phyloP scores from a whole-genome alignment of 64 coral and sea anemone genomes.

The Dendrophyllia cribrosa region DNA sequence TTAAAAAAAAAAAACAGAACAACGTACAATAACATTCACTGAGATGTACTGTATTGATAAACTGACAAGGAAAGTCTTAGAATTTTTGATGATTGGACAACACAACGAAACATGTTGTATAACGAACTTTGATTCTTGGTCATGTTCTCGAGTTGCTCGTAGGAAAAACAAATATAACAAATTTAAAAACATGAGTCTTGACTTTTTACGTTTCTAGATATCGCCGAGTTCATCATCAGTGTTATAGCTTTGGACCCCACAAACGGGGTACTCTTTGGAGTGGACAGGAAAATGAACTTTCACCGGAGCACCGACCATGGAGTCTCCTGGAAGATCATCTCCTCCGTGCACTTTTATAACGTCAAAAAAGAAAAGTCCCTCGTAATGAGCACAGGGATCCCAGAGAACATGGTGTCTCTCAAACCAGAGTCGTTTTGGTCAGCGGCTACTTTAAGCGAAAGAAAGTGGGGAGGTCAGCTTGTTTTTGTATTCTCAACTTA shows the following conservation, averaged over 20 bases:
- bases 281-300: constrained; percentile 80
- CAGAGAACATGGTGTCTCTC: constrained; percentile 71
- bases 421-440: constrained; percentile 27
- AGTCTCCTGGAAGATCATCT: constrained; percentile 58
- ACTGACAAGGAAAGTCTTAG: too few relatives aligned
- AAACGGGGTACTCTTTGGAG: constrained; percentile 47
- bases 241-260: constrained; percentile 58
- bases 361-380: constrained; percentile 41
- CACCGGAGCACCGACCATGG: constrained; percentile 64
- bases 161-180: too few relatives aligned
- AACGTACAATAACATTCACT: too few relatives aligned
- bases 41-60: too few relatives aligned
- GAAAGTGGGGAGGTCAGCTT: constrained; percentile 69
- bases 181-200: too few relatives aligned
- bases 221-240: constrained; percentile 57
- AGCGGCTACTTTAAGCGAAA: constrained; percentile 44
- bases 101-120: too few relatives aligned
- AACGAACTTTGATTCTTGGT: too few relatives aligned
- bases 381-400: constrained; percentile 71
- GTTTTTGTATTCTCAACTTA: background rate
- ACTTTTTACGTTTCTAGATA: constrained; percentile 3
- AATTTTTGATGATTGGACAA: too few relatives aligned
- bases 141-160: too few relatives aligned
- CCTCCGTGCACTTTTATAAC: constrained; percentile 50
- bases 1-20: too few relatives aligned